A percentile compares a stretch with the other conserved stretches of the same genome.
These are phyloP conservation scores for Leptatherina wallacei DNA, from an alignment of 2,797 vertebrate species.

Conservation along the genomic window DNA sequence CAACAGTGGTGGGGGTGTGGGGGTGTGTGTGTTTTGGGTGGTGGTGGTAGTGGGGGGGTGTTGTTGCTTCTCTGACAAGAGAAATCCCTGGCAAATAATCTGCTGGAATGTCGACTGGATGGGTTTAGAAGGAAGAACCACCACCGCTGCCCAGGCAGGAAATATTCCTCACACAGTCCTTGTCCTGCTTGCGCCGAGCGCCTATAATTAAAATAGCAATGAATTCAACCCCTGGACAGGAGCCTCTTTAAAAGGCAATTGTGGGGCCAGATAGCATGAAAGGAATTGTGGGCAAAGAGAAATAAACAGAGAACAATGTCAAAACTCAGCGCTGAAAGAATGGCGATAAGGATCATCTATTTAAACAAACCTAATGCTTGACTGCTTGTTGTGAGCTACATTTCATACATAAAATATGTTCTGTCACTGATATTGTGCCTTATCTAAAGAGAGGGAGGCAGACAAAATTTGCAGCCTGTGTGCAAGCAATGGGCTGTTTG, in stretches of 20 bases:
- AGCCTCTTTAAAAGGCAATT: constrained; percentile 73
- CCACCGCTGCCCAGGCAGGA: constrained; percentile 42
- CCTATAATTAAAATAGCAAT: constrained; percentile 80
- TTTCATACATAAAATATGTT: constrained; percentile 99
- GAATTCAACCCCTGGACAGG: constrained; percentile 65
- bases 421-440: constrained; percentile 95
- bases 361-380: constrained; percentile 98
- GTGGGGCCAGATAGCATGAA: constrained; percentile 65
- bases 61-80: constrained; percentile 81
- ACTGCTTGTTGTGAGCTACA: constrained; percentile 94
- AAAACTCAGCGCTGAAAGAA: constrained; percentile 85
- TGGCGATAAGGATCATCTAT: constrained; percentile 94
- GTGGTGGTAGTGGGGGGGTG: too few species aligned
- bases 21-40: background rate
- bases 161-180: constrained; percentile 48
- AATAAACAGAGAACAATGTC: constrained; percentile 84
- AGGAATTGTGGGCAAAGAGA: constrained; percentile 59
- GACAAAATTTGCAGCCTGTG: constrained; percentile 88
- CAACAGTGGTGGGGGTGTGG: constrained; percentile 65
- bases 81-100: constrained; percentile 81
- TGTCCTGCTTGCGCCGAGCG: constrained; percentile 48
- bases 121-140: constrained; percentile 71
- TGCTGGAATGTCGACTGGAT: constrained; percentile 73
- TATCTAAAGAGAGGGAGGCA: constrained; percentile 94
- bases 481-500: constrained; percentile 90